phyloP scores from a whole-genome alignment of 2,888 invertebrate genomes.

The Phoenoteleia sp. region DNA sequence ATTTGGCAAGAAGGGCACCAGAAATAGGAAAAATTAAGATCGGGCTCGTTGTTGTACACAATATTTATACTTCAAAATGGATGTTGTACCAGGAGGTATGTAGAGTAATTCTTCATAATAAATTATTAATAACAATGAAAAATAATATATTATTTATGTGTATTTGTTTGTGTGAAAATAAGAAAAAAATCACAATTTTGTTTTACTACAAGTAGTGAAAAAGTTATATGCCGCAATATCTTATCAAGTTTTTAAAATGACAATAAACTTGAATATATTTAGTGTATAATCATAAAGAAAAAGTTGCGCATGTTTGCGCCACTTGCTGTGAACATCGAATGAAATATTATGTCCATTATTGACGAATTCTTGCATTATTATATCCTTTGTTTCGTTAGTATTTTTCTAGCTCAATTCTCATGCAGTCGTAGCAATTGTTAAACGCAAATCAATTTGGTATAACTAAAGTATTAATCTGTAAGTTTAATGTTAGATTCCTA shows the following conservation, averaged over 20 bases:
- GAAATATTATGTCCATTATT: conserved; percentile 4
- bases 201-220: conserved; percentile 10
- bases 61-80: not conserved
- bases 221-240: conserved; percentile 16
- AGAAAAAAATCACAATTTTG: not conserved
- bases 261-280: conserved; percentile 18
- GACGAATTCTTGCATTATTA: not conserved
- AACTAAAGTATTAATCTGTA: not conserved
- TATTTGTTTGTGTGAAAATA: conserved; percentile 5
- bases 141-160: conserved; percentile 7
- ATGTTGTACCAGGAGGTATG: conserved; percentile 1
- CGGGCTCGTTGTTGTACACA: not conserved
- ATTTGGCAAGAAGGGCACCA: no score
- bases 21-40: no score
- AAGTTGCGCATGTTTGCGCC: not conserved
- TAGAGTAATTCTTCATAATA: not conserved
- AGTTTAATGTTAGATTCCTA: not conserved
- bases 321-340: not conserved
- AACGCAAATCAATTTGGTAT: conserved; percentile 9
- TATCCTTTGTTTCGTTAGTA: not conserved
- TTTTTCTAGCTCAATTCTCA: not conserved
- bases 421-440: not conserved
- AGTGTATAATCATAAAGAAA: not conserved
- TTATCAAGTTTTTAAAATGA: not conserved
- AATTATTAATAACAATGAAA: conserved; percentile 5